Percentiles rank a stretch among this genome's conserved stretches.
phyloP scores from a whole-genome alignment of 2,113 vertebrate species.

The Capra hircus region DNA sequence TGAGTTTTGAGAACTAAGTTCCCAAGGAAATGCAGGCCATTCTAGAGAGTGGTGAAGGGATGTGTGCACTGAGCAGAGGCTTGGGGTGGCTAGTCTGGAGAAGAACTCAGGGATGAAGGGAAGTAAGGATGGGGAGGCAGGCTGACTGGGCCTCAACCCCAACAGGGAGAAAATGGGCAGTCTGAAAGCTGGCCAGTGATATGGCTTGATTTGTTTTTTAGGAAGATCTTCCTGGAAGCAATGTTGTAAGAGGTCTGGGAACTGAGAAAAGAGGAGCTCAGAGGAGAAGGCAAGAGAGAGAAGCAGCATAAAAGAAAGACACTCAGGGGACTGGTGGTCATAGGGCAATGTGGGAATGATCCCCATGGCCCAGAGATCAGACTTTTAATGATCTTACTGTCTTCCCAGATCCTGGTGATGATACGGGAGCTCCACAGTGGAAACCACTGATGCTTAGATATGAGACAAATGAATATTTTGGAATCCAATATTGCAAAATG shows the following conservation, averaged over 20 bases:
- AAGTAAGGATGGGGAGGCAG: background rate
- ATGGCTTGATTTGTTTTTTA: background rate
- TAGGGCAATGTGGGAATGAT: background rate
- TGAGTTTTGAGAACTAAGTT: background rate
- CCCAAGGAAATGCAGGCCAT: background rate
- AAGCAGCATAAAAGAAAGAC: background rate
- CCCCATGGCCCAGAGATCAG: background rate
- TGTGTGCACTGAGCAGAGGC: background rate
- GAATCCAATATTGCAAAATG: background rate
- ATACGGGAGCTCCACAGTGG: background rate
- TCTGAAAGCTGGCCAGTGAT: background rate
- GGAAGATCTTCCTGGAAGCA: background rate
- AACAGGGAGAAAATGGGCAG: background rate
- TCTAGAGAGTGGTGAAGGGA: background rate
- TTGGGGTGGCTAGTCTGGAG: background rate
- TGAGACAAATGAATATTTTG: background rate
- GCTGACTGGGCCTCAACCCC: background rate
- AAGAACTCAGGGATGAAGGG: background rate
- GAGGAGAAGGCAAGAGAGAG: background rate
- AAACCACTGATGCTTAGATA: background rate
- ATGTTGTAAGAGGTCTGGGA: background rate
- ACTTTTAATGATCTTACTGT: background rate
- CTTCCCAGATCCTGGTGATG: background rate
- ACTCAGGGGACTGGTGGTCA: background rate
- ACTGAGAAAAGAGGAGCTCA: background rate